phyloP scores from a whole-genome alignment of 2,888 invertebrate genomes.

The Monoplex corrugatus region DNA sequence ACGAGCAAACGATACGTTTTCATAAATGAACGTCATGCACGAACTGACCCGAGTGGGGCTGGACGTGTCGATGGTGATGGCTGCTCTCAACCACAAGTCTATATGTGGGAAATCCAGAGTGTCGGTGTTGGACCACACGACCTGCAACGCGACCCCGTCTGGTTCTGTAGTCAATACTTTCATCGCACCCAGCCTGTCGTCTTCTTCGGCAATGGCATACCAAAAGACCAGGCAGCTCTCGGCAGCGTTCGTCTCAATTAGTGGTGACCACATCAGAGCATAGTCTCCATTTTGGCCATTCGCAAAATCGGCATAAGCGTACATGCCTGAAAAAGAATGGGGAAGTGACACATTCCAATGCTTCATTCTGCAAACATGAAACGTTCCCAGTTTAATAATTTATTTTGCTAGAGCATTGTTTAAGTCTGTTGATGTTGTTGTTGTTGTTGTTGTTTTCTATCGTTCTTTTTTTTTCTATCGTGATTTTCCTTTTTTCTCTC shows the following conservation, averaged over 20 bases:
- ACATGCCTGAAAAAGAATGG: too few relatives aligned
- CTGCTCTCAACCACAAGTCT: not conserved
- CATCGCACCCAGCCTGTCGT: not conserved
- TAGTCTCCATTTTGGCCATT: not conserved
- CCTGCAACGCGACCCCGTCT: not conserved
- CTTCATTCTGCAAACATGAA: too few relatives aligned
- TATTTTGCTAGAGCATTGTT: too few relatives aligned
- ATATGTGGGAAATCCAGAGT: not conserved
- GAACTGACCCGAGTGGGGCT: not conserved
- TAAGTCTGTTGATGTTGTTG: too few relatives aligned
- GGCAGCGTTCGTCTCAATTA: not conserved
- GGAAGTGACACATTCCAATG: too few relatives aligned
- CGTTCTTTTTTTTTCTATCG: too few relatives aligned
- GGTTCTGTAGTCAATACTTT: not conserved
- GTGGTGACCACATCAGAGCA: not conserved
- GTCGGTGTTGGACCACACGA: not conserved
- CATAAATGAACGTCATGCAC: too few relatives aligned
- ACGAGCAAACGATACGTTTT: too few relatives aligned
- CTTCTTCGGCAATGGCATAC: not conserved
- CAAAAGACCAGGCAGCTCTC: slow-evolving; percentile 16
- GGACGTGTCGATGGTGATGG: not conserved
- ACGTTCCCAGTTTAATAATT: too few relatives aligned
- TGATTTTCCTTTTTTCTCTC: too few relatives aligned
- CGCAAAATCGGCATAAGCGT: too few relatives aligned
- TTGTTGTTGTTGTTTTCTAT: too few relatives aligned